phyloP scores from a whole-genome alignment of 1,140 invertebrate genomes.

The Dolichoris vasculosae region DNA sequence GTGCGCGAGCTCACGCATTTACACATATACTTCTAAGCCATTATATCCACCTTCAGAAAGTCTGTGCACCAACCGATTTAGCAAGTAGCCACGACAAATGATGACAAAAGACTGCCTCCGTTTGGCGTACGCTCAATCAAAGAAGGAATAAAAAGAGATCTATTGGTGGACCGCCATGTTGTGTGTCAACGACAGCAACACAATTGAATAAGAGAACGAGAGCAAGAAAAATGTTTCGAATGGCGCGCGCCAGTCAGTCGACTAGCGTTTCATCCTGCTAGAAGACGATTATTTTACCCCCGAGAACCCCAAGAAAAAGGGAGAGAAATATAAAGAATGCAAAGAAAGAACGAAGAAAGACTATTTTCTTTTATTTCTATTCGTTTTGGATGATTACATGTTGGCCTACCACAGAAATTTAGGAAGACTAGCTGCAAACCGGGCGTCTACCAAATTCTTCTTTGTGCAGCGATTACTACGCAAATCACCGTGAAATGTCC shows the following conservation, averaged over 20 bases:
- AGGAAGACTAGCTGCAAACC: neutral
- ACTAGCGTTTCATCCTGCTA: neutral
- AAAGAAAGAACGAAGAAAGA: neutral
- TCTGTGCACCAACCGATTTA: slow-evolving; percentile 4
- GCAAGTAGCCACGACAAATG: slow-evolving; percentile 45
- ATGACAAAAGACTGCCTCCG: slow-evolving; percentile 44
- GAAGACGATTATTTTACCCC: slow-evolving; percentile 44
- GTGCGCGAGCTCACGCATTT: neutral
- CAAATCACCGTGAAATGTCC: slow-evolving; percentile 71
- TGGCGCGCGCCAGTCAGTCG: slow-evolving; percentile 8
- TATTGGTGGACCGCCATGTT: neutral
- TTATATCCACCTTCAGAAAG: neutral
- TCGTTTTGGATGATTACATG: slow-evolving; percentile 26
- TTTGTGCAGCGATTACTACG: slow-evolving; percentile 70
- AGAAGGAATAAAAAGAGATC: neutral
- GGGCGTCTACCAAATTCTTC: slow-evolving; percentile 53
- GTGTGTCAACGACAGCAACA: slow-evolving; percentile 31
- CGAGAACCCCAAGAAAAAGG: neutral
- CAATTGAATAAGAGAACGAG: slow-evolving; percentile 16
- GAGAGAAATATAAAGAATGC: neutral
- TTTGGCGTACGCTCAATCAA: slow-evolving; percentile 13
- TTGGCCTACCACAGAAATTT: slow-evolving; percentile 9
- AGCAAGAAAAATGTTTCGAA: neutral
- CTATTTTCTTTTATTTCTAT: neutral
- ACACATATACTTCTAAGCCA: neutral